Percentiles rank a stretch among this genome's conserved stretches.
Conservation (phyloP, 2,888 invertebrate species). For the Chrysolina oricalcia region DNA sequence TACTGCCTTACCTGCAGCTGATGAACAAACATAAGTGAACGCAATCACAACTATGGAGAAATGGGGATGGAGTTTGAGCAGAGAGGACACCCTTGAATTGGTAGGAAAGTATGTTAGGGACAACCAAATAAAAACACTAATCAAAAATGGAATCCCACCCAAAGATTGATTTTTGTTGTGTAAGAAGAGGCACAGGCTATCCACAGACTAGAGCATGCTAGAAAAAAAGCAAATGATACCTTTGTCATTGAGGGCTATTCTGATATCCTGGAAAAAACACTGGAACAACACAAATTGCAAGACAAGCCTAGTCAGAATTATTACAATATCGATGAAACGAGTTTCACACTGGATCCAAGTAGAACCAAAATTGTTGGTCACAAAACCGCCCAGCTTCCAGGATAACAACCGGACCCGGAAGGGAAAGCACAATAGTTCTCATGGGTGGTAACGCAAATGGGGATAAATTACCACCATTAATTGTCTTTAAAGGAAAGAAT, state of each 20-base stretch:
- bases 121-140: constrained; percentile 38
- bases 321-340: constrained; percentile 44
- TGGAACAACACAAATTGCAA: constrained; percentile 1
- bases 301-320: not conserved
- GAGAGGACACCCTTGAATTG: constrained; percentile 15
- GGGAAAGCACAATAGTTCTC: constrained; percentile 48
- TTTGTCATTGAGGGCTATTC: constrained; percentile 37
- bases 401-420: constrained; percentile 59
- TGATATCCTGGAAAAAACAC: constrained; percentile 33
- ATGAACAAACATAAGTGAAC: too few relatives aligned
- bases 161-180: constrained; percentile 40
- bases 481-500: constrained; percentile 30
- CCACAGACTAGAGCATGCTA: constrained; percentile 36
- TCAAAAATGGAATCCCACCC: constrained; percentile 37
- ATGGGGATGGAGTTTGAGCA: too few relatives aligned
- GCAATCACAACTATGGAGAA: too few relatives aligned
- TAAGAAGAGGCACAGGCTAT: constrained; percentile 12
- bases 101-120: constrained; percentile 35
- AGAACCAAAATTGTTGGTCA: constrained; percentile 39
- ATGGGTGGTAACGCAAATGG: constrained; percentile 29
- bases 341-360: constrained; percentile 42
- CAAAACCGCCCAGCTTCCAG: constrained; percentile 34
- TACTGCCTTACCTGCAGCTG: too few relatives aligned
- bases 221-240: constrained; percentile 32
- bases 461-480: too few relatives aligned